Evolutionary conservation across 35 echinoderm and acorn worm genomes (phyloP).

Genomic region (Eucidaris tribuloides): DNA sequence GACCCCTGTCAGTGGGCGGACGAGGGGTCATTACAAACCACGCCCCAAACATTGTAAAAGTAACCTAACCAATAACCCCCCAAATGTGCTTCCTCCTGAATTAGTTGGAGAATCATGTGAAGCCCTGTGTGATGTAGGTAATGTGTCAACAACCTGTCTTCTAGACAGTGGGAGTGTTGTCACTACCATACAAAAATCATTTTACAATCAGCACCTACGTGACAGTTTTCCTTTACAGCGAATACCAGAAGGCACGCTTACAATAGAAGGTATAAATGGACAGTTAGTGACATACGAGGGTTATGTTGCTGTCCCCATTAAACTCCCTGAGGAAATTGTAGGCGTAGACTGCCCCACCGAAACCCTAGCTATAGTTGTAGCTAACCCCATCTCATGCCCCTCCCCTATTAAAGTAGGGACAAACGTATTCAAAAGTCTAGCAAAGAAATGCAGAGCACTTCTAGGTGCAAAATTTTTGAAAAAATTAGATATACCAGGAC

Average conservation of each 20-base stretch:
- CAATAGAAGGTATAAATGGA: conserved; percentile 1
- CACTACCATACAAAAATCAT: background rate
- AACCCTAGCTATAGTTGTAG: background rate
- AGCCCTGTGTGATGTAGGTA: background rate
- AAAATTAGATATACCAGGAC: background rate
- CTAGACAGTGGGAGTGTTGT: conserved; percentile 6
- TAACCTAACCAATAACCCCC: background rate
- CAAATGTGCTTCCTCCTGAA: background rate
- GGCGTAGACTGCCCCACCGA: background rate
- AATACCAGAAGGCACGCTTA: background rate
- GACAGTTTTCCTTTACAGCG: background rate
- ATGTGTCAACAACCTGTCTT: background rate
- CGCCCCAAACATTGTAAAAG: background rate
- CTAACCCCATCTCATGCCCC: background rate
- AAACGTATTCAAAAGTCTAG: background rate
- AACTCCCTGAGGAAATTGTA: background rate
- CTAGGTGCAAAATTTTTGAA: background rate
- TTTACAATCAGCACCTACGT: background rate
- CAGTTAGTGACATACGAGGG: background rate
- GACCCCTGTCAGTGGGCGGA: background rate
- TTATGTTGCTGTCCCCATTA: background rate
- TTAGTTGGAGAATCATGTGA: background rate
- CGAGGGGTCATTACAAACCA: background rate
- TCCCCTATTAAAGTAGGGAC: background rate
- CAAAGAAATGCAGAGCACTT: background rate